Evolutionary conservation across 1,140 invertebrate species (phyloP).

Genomic region (Triops cancriformis): DNA sequence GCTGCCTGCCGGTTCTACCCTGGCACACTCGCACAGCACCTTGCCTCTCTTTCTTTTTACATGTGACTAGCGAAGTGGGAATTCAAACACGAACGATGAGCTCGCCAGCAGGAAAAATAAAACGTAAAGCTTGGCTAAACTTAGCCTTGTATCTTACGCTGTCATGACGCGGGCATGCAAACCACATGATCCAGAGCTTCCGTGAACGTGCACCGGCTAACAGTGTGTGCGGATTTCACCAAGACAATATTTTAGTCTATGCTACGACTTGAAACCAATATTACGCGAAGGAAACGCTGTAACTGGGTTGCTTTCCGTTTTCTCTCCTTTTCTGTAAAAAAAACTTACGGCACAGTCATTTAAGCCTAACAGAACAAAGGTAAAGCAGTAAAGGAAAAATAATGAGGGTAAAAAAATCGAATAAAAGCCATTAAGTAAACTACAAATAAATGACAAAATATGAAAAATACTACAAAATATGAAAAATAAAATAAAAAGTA

Average conservation of each 20-base stretch:
- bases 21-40: background rate
- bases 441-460: too few relatives aligned
- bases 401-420: too few relatives aligned
- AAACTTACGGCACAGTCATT: too few relatives aligned
- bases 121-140: background rate
- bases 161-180: background rate
- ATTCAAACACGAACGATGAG: background rate
- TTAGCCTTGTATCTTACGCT: background rate
- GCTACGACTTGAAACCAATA: background rate
- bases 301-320: too few relatives aligned
- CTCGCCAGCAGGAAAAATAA: background rate
- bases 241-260: background rate
- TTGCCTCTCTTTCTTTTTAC: background rate
- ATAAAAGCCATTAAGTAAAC: too few relatives aligned
- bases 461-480: too few relatives aligned
- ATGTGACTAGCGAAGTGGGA: slow-evolving; percentile 9
- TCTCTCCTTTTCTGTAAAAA: too few relatives aligned
- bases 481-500: too few relatives aligned
- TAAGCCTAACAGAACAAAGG: too few relatives aligned
- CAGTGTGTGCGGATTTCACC: background rate
- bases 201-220: background rate
- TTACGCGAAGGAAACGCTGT: too few relatives aligned
- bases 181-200: background rate
- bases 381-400: too few relatives aligned
- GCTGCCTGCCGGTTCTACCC: background rate